These are phyloP conservation scores for Phylloscopus trochiloides DNA, from an alignment of 2,113 vertebrate genomes.

Conservation along the genomic window DNA sequence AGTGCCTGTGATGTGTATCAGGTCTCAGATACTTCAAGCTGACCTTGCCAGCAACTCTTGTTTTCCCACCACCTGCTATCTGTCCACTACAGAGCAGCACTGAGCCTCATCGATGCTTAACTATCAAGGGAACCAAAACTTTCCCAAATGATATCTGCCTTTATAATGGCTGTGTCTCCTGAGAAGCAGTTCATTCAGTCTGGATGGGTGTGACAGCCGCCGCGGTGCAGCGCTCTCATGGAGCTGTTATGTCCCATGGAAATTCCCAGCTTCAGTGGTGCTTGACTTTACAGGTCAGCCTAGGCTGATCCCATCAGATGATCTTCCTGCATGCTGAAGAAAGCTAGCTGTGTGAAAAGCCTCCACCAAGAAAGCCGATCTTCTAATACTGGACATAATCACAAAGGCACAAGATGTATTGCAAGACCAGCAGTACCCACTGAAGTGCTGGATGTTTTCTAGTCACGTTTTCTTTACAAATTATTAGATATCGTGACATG, in stretches of 20 bases:
- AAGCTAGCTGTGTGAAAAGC: background rate
- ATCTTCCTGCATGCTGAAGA: background rate
- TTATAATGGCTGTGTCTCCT: background rate
- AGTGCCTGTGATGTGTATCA: background rate
- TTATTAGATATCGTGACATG: background rate
- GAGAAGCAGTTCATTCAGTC: background rate
- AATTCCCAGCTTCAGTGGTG: background rate
- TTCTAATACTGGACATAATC: background rate
- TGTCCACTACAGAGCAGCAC: background rate
- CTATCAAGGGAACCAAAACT: background rate
- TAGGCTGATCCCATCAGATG: slow-evolving; percentile 6
- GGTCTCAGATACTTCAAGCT: background rate
- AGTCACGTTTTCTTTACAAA: background rate
- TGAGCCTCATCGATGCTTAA: background rate
- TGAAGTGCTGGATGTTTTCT: background rate
- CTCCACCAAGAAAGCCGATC: background rate
- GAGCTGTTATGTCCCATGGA: background rate
- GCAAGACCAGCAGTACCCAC: background rate
- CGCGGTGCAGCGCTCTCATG: accelerated
- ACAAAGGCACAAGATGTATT: background rate
- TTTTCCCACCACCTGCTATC: background rate
- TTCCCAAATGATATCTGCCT: background rate
- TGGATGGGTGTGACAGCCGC: background rate
- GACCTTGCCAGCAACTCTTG: background rate
- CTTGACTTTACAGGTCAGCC: slow-evolving; percentile 18